phyloP scores from a whole-genome alignment of 2,888 invertebrate genomes.

The Tineola bisselliella region DNA sequence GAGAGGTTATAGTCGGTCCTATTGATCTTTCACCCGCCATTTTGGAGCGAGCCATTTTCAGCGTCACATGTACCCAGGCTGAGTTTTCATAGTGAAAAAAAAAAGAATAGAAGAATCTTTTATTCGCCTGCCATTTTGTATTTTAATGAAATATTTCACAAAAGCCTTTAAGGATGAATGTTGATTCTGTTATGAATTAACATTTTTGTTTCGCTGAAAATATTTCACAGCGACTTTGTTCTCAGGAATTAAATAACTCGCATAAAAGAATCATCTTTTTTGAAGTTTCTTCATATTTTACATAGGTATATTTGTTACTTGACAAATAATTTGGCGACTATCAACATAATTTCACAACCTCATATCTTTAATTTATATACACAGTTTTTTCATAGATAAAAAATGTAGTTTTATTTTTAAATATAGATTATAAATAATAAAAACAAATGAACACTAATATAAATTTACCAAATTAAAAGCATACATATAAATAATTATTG shows the following conservation, averaged over 20 bases:
- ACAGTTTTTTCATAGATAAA: no score
- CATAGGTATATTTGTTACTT: no score
- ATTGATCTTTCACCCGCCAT: conserved; percentile 69
- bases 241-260: neutral
- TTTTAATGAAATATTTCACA: conserved; percentile 58
- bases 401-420: no score
- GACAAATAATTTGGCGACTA: no score
- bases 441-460: no score
- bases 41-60: conserved; percentile 60
- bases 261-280: no score
- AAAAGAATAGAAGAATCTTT: conserved; percentile 37
- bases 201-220: conserved; percentile 25
- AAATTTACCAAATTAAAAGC: neutral
- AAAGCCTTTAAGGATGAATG: conserved; percentile 33
- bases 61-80: conserved; percentile 51
- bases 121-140: conserved; percentile 55
- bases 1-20: conserved; percentile 60
- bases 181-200: conserved; percentile 49
- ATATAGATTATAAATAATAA: no score
- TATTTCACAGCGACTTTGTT: neutral
- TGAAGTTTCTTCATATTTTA: no score
- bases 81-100: conserved; percentile 34
- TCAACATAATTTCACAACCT: no score
- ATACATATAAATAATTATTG: neutral
- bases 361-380: no score